These are phyloP conservation scores for Chloroclysta siterata DNA, from an alignment of 2,888 invertebrate species.

Conservation along the genomic window DNA sequence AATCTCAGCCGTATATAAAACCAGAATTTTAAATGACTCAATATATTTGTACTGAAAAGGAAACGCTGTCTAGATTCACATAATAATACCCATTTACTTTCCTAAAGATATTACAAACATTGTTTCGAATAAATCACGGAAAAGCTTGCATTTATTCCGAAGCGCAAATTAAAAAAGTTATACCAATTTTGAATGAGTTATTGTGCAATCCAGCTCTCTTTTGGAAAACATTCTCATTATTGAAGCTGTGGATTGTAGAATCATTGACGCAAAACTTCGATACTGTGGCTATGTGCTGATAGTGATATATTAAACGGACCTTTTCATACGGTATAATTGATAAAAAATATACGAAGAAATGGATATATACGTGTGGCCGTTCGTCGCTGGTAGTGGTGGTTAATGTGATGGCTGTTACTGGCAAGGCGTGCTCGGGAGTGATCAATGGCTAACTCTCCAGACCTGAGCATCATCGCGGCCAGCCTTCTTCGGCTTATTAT, in stretches of 20 bases:
- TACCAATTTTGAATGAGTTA: constrained; percentile 80
- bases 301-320: background rate
- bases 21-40: too few species aligned
- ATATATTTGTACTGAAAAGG: constrained; percentile 19
- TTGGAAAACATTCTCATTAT: constrained; percentile 54
- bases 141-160: constrained; percentile 76
- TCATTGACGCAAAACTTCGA: constrained; percentile 29
- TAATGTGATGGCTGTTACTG: constrained; percentile 71
- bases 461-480: constrained; percentile 85
- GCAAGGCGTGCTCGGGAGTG: constrained; percentile 64
- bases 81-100: constrained; percentile 52
- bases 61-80: constrained; percentile 30
- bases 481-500: constrained; percentile 87
- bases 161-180: constrained; percentile 82
- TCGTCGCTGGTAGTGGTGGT: constrained; percentile 47
- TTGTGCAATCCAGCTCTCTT: constrained; percentile 70
- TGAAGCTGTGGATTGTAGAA: constrained; percentile 34
- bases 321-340: background rate
- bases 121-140: constrained; percentile 72
- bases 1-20: too few species aligned
- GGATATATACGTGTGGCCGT: constrained; percentile 38
- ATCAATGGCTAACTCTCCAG: constrained; percentile 86
- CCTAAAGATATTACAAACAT: constrained; percentile 60
- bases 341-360: constrained; percentile 17
- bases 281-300: constrained; percentile 17